These are phyloP conservation scores for Parnassius smintheus DNA, from an alignment of 2,888 invertebrate species.

Conservation along the genomic window DNA sequence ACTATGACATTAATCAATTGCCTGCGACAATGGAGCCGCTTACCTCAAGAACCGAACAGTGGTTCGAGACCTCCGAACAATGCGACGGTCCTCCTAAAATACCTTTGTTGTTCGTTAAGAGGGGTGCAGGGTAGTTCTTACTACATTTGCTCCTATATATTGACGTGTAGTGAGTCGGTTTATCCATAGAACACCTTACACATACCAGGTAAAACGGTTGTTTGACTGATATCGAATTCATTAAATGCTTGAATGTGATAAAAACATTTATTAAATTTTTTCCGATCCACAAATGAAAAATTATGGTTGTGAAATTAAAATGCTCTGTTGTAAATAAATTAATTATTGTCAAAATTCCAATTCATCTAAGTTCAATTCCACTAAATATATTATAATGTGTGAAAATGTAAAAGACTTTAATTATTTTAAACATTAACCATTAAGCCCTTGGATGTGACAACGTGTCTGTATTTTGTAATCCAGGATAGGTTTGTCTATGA, in stretches of 20 bases:
- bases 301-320: too few relatives aligned
- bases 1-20: slow-evolving; percentile 76
- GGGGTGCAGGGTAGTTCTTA: slow-evolving; percentile 36
- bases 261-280: not conserved
- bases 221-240: slow-evolving; percentile 44
- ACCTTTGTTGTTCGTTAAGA: slow-evolving; percentile 16
- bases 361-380: too few relatives aligned
- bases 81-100: slow-evolving; percentile 22
- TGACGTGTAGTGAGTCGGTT: slow-evolving; percentile 48
- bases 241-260: slow-evolving; percentile 2
- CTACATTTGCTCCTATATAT: slow-evolving; percentile 40
- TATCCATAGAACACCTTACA: slow-evolving; percentile 56
- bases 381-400: too few relatives aligned
- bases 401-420: too few relatives aligned
- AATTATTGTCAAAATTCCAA: too few relatives aligned
- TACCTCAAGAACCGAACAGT: slow-evolving; percentile 55
- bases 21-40: slow-evolving; percentile 68
- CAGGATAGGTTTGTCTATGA: too few relatives aligned
- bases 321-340: too few relatives aligned
- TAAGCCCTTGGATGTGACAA: too few relatives aligned
- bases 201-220: slow-evolving; percentile 57
- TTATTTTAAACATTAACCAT: too few relatives aligned
- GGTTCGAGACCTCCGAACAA: slow-evolving; percentile 41
- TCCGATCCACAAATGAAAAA: too few relatives aligned
- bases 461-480: too few relatives aligned